A percentile compares a stretch with the other conserved stretches of the same genome.
phyloP scores from a whole-genome alignment of 2,888 invertebrate genomes.

The Lithophane socia region DNA sequence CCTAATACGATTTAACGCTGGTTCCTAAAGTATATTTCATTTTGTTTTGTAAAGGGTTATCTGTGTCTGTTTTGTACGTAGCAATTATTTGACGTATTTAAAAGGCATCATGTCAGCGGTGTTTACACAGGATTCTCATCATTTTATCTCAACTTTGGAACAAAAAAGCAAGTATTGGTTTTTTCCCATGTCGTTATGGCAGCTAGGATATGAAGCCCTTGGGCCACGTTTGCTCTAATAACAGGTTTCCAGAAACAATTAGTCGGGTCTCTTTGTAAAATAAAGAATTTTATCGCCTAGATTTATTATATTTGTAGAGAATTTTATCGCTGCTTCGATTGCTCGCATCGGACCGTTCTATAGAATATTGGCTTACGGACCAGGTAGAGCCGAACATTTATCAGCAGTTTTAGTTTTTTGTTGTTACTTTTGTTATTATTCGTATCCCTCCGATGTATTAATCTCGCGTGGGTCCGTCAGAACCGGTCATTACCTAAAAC shows the following conservation, averaged over 20 bases:
- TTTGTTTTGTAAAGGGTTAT: conserved; percentile 63
- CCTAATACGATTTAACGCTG: conserved; percentile 74
- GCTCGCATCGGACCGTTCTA: conserved; percentile 74
- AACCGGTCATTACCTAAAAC: conserved; percentile 89
- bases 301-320: conserved; percentile 89
- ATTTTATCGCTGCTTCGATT: conserved; percentile 85
- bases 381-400: conserved; percentile 88
- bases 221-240: conserved; percentile 82
- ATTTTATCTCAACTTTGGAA: conserved; percentile 58
- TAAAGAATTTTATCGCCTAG: conserved; percentile 86
- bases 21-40: conserved; percentile 70
- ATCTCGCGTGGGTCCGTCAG: conserved; percentile 86
- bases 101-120: conserved; percentile 60
- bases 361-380: conserved; percentile 74
- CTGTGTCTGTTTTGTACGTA: conserved; percentile 52
- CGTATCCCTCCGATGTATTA: conserved; percentile 88
- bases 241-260: conserved; percentile 86
- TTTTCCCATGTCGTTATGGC: conserved; percentile 69
- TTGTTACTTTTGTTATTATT: conserved; percentile 86
- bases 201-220: conserved; percentile 67
- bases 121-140: conserved; percentile 72
- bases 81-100: conserved; percentile 67
- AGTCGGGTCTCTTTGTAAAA: conserved; percentile 83
- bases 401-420: conserved; percentile 88
- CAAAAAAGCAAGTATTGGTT: conserved; percentile 68